A percentile compares a stretch with the other conserved stretches of the same genome.
These are phyloP conservation scores for Microdon myrmicae DNA, from an alignment of 2,888 invertebrate species.

Conservation along the genomic window DNA sequence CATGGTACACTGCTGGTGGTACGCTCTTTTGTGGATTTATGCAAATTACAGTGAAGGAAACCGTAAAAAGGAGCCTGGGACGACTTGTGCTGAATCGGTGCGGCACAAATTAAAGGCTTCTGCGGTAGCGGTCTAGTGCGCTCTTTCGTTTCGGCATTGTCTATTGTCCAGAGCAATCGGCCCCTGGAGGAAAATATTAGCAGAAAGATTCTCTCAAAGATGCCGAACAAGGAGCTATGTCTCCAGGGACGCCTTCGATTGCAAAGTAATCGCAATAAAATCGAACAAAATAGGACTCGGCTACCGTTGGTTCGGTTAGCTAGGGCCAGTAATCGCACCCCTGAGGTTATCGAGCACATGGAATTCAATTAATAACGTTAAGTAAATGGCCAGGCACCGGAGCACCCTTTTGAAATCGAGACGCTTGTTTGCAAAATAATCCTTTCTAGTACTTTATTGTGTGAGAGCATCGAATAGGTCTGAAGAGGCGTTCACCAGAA, in stretches of 20 bases:
- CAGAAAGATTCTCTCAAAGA: conserved; percentile 42
- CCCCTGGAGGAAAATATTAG: conserved; percentile 42
- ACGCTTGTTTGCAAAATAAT: conserved; percentile 40
- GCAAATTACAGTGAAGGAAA: conserved; percentile 42
- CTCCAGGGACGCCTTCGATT: conserved; percentile 23
- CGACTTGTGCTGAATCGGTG: conserved; percentile 34
- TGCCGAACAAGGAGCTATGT: conserved; percentile 19
- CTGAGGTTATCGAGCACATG: conserved; percentile 35
- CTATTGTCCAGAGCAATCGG: conserved; percentile 34
- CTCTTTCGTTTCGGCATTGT: conserved; percentile 13
- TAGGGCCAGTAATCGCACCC: conserved; percentile 47
- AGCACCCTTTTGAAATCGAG: conserved; percentile 40
- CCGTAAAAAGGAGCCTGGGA: conserved; percentile 23
- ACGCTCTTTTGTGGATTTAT: conserved; percentile 21
- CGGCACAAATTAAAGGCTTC: conserved; percentile 46
- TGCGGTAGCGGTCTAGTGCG: conserved; percentile 17
- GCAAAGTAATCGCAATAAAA: conserved; percentile 44
- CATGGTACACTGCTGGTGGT: not conserved
- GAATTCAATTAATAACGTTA: conserved; percentile 51
- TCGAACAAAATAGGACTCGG: conserved; percentile 40
- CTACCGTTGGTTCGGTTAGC: conserved; percentile 40
- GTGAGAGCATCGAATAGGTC: not conserved
- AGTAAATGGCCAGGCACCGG: conserved; percentile 37
- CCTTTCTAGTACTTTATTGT: conserved; percentile 42
- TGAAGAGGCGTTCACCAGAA: conserved; percentile 40